Evolutionary conservation across 2,888 invertebrate genomes (phyloP), one percentile per base, ranked within the genome.

Genomic region (Drosophila bunnanda): DNA sequence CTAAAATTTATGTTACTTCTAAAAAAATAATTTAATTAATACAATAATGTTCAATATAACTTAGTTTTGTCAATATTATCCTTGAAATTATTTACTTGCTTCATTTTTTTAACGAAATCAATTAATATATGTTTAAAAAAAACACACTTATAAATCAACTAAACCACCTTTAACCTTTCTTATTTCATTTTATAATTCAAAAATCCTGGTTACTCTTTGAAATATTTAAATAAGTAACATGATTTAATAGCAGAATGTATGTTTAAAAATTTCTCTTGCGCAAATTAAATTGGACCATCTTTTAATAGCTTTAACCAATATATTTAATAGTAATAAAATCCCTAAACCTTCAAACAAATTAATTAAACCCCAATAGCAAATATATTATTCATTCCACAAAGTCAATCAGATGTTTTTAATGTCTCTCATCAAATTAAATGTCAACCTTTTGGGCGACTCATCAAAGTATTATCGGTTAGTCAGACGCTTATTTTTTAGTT

Each of bases 391-490:
- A 67, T 54, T 54, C 10, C 44, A n/a, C 53, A 36, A 36, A 68
- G 20, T 39, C 46, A 68, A 67, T 69, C 66, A 48, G 55, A 68
- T 39, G 32, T 28, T 50, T 41, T 41, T 46, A 46, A 60, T 52
- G 20, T 12, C 39, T 30, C 56, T 30, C 70, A 48, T 48, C 57
- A 56, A 56, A 66, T 44, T 20, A 68, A 66, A 67, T 67, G 66
- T 69, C 70, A 67, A 70, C 56, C 46, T 56, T 56, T 58, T 46
- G 30, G 34, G n/a, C 38, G 67, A 68, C 73, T 70, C 62, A 57
- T 75, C 55, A 46, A 55, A 56, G 46, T 41, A 32, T 55, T 50
- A 50, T 70, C 44, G 64, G 66, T 17, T 30, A 38, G 39, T 22
- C 65, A 36, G 30, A n/a, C 32, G 34, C 25, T 6, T n/a, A 32